Base-by-base conservation (phyloP, 2,888 invertebrate species). In the Scotopteryx bipunctaria region DNA sequence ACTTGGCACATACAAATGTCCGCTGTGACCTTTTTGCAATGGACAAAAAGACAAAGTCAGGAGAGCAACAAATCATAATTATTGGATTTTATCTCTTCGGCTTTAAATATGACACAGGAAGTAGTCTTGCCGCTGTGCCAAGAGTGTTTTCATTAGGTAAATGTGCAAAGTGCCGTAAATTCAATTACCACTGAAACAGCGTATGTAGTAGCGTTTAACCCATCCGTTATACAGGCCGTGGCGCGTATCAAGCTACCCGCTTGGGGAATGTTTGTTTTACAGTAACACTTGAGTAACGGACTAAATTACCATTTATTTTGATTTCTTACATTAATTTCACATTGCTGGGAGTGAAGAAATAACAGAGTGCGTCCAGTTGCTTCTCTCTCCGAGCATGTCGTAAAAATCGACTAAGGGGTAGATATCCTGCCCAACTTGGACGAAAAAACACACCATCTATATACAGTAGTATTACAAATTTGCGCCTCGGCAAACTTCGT, bases 281-380 rank as follows among this genome's bases (percentile, higher is more conserved):
- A 49, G 62, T 66, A 64, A 56, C 61, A 50, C 57, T 48, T 48
- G 45, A 61, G 59, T 75, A 78, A 70, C 73, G 66, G 73, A 69
- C 57, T 11, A 48, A 62, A 67, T 76, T 71, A 69, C 46, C 68
- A 76, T 75, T 60, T 56, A 69, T 69, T 75, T 74, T 71, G 68
- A 78, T 76, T 73, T 66, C 63, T 56, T 67, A 13, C 36, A 41
- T 21, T 27, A 2, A 17, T 43, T 43, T 19, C n/a, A 16, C 11
- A 35, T 23, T 13, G 21, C 11, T 21, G 21, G 5, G 5, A n/a
- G n/a, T n/a, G n/a, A n/a, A n/a, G n/a, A n/a, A n/a, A n/a, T n/a
- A n/a, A n/a, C n/a, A n/a, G n/a, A n/a, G n/a, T n/a, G n/a, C n/a
- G n/a, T n/a, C n/a, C n/a, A n/a, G n/a, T n/a, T n/a, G n/a, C n/a